Conservation (phyloP, 2,888 invertebrate species). For the Leptopilina syphax region DNA sequence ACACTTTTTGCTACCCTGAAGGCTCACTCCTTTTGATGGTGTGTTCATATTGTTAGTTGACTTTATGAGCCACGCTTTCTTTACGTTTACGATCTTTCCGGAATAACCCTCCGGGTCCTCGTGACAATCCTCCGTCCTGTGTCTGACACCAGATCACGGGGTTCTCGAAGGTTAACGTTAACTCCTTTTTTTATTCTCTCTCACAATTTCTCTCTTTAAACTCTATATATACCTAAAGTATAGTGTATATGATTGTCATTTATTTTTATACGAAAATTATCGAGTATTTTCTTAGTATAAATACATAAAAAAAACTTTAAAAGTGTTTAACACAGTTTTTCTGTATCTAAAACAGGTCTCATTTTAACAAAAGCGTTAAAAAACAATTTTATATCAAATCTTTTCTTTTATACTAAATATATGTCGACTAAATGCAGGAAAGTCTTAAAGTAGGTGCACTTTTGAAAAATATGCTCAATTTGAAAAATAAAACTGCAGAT, state of each 20-base stretch:
- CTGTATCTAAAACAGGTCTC: no score
- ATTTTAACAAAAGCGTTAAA: no score
- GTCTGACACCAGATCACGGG: conserved; percentile 52
- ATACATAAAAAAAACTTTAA: no score
- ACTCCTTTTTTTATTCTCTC: conserved; percentile 31
- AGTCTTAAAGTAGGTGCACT: no score
- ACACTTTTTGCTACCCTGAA: conserved; percentile 43
- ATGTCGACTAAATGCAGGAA: no score
- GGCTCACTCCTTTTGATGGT: conserved; percentile 52
- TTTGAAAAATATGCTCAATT: no score
- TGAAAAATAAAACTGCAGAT: not conserved
- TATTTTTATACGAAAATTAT: no score
- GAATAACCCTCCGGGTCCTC: conserved; percentile 45
- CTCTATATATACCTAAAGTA: not conserved
- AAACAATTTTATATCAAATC: no score
- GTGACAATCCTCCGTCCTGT: conserved; percentile 45
- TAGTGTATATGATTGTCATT: no score
- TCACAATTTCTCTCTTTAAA: conserved; percentile 11
- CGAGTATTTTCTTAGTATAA: no score
- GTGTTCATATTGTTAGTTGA: conserved; percentile 63
- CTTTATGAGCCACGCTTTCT: conserved; percentile 62
- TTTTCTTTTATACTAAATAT: no score
- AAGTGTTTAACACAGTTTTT: no score
- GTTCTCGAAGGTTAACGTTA: conserved; percentile 48
- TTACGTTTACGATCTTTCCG: conserved; percentile 50